phyloP scores from a whole-genome alignment of 1,140 invertebrate species.

The Drosophila neocordata region DNA sequence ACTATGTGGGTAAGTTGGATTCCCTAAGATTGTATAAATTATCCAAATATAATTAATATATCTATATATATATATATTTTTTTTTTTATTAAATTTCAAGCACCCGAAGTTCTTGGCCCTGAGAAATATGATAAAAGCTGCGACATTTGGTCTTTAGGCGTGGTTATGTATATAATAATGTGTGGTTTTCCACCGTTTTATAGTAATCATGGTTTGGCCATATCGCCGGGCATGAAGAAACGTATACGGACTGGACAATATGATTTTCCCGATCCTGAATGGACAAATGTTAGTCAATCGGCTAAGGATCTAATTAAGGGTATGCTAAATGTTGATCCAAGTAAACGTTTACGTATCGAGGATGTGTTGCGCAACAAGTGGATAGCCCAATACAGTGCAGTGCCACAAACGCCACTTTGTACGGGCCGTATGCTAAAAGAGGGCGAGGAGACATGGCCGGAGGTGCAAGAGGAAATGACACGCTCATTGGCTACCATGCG shows the following conservation, averaged over 20 bases:
- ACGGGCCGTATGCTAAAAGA: constrained; percentile 94
- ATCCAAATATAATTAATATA: too few species aligned
- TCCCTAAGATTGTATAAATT: too few species aligned
- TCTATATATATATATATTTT: neutral
- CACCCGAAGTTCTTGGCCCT: constrained; percentile 97
- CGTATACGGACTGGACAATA: constrained; percentile 97
- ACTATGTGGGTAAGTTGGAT: constrained; percentile 90
- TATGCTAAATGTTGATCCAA: constrained; percentile 96
- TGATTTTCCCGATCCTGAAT: constrained; percentile 98
- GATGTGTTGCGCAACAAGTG: constrained; percentile 95
- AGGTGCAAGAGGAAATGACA: constrained; percentile 99
- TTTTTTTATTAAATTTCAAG: constrained; percentile 83
- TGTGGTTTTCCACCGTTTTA: constrained; percentile 99
- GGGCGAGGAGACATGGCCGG: constrained; percentile 95
- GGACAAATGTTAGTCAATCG: constrained; percentile 96
- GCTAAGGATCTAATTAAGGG: constrained; percentile 97
- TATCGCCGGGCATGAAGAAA: constrained; percentile 99
- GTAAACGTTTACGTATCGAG: constrained; percentile 93
- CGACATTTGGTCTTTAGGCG: constrained; percentile 99
- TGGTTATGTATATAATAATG: constrained; percentile 98
- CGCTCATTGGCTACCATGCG: constrained; percentile 98
- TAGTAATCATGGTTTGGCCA: constrained; percentile 97
- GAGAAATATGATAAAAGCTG: constrained; percentile 99
- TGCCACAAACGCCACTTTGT: constrained; percentile 96
- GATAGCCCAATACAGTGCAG: constrained; percentile 94